Evolutionary conservation across 2,113 vertebrate species (phyloP).

Genomic region (Nesogale talazaci): DNA sequence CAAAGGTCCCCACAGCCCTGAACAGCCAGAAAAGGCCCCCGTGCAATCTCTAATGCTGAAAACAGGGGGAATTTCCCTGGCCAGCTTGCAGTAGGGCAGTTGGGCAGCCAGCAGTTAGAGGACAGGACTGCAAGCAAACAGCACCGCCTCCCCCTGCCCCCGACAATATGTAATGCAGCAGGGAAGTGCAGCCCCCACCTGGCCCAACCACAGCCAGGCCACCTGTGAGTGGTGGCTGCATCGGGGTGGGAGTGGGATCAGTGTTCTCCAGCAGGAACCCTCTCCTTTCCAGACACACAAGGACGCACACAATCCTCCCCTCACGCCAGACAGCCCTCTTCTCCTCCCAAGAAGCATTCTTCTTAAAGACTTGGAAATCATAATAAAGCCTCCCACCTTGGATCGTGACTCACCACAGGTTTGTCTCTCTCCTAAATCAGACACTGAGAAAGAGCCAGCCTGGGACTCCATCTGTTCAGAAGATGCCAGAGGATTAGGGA

Average conservation of each 20-base stretch:
- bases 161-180: background rate
- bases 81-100: background rate
- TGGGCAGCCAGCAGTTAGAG: background rate
- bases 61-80: background rate
- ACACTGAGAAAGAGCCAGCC: background rate
- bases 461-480: background rate
- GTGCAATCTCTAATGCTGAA: background rate
- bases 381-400: background rate
- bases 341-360: background rate
- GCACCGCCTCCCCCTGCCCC: too few species aligned
- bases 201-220: background rate
- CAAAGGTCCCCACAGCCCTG: too few species aligned
- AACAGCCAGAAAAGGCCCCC: background rate
- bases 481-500: background rate
- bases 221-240: background rate
- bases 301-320: background rate
- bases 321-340: background rate
- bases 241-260: background rate
- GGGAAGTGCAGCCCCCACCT: background rate
- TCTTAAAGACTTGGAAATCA: background rate
- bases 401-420: background rate
- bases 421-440: background rate
- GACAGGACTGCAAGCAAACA: too few species aligned
- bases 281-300: background rate
- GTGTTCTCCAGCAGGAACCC: background rate